Evolutionary conservation across 2,888 invertebrate species (phyloP), one percentile per base, ranked within the genome.

Genomic region (Carterocephalus palaemon): DNA sequence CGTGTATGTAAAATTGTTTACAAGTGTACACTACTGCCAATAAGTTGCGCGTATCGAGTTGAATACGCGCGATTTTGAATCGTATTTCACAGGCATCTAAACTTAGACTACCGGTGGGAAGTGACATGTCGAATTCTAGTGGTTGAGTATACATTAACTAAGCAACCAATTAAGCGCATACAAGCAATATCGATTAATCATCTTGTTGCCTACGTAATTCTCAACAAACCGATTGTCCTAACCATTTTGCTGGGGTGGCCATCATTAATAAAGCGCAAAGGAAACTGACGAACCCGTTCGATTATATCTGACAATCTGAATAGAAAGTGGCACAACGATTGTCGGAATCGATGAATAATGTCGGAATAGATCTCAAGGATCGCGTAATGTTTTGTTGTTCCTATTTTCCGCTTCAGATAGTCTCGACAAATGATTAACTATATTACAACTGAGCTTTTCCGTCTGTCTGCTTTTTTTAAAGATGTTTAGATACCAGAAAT

Each of bases 181-280:
- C 70, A 65, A 67, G 69, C 65, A 57, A 68, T 74, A 70, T 66
- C 71, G 65, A 81, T 83, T 79, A 76, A 82, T 84, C 83, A 82
- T 71, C 64, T 64, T 51, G 58, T 50, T 51, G 56, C 83, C 83
- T 76, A 84, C 83, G 75, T 73, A 53, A 64, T 64, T 65, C 63
- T 78, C 78, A 75, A 68, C 81, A 71, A 67, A 67, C 69, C 63
- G 66, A 37, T 59, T 69, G 65, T 68, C 64, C 67, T 68, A 67
- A 63, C 56, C 57, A 60, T 59, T 59, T 52, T 24, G 34, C 22
- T 72, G 64, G 60, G 60, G 63, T 54, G 53, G 48, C 70, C 43
- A 72, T 53, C 19, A 41, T 29, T 33, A 37, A 45, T 45, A 31
- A 17, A 23, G 9, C n/a, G 29, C 16, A 20, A 23, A 22, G 29